Evolutionary conservation across 2,888 invertebrate genomes (phyloP).

Genomic region (Arctia plantaginis): DNA sequence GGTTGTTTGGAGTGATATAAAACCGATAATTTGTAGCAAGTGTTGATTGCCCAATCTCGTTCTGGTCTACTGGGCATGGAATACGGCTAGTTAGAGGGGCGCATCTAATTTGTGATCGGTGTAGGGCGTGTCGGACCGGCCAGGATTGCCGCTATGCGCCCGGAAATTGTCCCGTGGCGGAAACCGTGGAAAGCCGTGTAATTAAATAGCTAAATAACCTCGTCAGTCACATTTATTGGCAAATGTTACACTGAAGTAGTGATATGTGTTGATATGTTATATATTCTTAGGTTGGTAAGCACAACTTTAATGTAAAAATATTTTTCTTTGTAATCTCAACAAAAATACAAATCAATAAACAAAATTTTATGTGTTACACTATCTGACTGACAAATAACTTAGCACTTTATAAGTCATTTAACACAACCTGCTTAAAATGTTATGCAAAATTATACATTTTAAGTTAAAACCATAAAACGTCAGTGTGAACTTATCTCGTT

Average conservation of each 20-base stretch:
- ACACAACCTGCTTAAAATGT: slow-evolving; percentile 9
- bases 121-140: slow-evolving; percentile 43
- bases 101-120: slow-evolving; percentile 60
- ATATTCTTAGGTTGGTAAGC: background rate
- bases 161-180: slow-evolving; percentile 71
- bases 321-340: background rate
- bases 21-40: slow-evolving; percentile 52
- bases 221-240: slow-evolving; percentile 57
- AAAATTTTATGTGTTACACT: background rate
- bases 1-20: slow-evolving; percentile 39
- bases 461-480: slow-evolving; percentile 36
- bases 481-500: slow-evolving; percentile 48
- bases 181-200: slow-evolving; percentile 74
- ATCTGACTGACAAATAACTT: slow-evolving; percentile 5
- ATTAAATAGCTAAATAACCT: slow-evolving; percentile 70
- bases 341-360: background rate
- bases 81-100: slow-evolving; percentile 56
- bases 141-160: slow-evolving; percentile 58
- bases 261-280: background rate
- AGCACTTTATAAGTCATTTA: slow-evolving; percentile 4
- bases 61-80: slow-evolving; percentile 52
- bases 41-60: slow-evolving; percentile 61
- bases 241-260: background rate
- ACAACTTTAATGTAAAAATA: background rate
- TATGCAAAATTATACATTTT: slow-evolving; percentile 19